These are phyloP conservation scores for Eupsilia transversa DNA, from an alignment of 2,888 invertebrate species.

Conservation along the genomic window DNA sequence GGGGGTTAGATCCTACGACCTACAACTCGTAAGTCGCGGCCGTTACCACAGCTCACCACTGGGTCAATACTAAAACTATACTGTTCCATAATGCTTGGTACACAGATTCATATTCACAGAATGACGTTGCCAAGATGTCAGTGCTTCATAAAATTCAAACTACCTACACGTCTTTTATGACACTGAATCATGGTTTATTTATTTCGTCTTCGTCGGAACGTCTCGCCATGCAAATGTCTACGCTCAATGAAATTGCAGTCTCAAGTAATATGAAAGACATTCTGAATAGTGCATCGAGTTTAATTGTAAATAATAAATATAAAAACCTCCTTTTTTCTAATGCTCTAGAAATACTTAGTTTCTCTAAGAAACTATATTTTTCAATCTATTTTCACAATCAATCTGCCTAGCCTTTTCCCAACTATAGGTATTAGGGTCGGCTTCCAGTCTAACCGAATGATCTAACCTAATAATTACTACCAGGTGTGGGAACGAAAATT, in stretches of 20 bases:
- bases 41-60: too few species aligned
- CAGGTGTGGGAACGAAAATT: too few species aligned
- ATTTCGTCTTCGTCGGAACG: constrained; percentile 46
- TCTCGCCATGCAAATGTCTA: constrained; percentile 58
- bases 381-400: background rate
- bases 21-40: too few species aligned
- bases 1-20: too few species aligned
- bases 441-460: background rate
- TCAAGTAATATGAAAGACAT: constrained; percentile 15
- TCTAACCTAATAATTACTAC: too few species aligned
- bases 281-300: constrained; percentile 10
- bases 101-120: constrained; percentile 7
- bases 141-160: constrained; percentile 37
- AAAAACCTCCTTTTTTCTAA: background rate
- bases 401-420: background rate
- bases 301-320: background rate
- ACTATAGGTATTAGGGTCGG: background rate
- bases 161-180: constrained; percentile 47
- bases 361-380: background rate
- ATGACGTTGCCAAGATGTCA: constrained; percentile 40
- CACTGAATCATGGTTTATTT: constrained; percentile 53
- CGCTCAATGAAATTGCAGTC: constrained; percentile 53
- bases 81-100: background rate
- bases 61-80: background rate
- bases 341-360: background rate